Conservation (phyloP, 2,113 vertebrate genomes). For the Notarius quadriscutis region DNA sequence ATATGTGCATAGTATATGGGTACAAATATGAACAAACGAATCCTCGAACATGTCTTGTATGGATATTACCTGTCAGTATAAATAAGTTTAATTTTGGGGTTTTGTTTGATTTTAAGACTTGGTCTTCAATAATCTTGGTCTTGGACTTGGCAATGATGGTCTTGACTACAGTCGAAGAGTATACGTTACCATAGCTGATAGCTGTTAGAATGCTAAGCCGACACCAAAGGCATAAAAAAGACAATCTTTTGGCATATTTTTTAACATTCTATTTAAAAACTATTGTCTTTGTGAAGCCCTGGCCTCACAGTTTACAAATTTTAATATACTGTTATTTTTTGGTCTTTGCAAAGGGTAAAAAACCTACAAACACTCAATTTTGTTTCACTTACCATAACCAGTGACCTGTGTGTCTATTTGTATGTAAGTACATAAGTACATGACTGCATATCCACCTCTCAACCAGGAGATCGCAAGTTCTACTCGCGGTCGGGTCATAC, state of each 20-base stretch:
- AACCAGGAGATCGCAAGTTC: no score
- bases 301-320: background rate
- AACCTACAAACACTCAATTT: background rate
- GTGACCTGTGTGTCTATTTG: slow-evolving; percentile 17
- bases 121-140: background rate
- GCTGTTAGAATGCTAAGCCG: background rate
- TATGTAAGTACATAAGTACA: slow-evolving; percentile 21
- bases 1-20: no score
- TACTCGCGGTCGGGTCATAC: no score
- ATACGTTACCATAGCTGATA: background rate
- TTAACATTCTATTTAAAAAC: no score
- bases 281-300: background rate
- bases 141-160: background rate
- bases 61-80: no score
- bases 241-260: background rate
- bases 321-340: background rate
- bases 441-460: no score
- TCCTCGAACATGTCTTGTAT: no score
- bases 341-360: background rate
- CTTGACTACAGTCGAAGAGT: background rate
- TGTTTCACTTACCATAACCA: background rate
- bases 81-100: no score
- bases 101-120: background rate
- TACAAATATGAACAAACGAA: no score
- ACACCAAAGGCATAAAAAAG: background rate